phyloP scores from a whole-genome alignment of 2,888 invertebrate species.

The Calameuta pallipes region DNA sequence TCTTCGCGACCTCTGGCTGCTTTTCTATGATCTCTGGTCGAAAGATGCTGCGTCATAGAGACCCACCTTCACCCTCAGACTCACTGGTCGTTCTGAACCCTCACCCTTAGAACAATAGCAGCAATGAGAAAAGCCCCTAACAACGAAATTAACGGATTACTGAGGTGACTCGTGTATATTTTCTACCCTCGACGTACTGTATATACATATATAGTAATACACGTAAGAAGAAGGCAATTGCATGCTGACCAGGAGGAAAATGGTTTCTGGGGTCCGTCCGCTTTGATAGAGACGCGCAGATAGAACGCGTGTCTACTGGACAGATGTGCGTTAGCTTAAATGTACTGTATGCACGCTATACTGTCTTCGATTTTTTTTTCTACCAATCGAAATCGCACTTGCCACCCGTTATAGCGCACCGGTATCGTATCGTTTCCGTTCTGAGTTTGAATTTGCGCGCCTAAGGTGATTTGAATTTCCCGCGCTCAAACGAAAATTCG shows the following conservation, averaged over 20 bases:
- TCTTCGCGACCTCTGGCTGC: neutral
- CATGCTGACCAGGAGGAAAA: constrained; percentile 11
- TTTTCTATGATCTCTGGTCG: neutral
- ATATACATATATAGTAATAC: neutral
- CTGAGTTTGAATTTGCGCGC: neutral
- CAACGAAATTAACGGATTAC: constrained; percentile 12
- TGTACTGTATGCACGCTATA: neutral
- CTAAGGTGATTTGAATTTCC: neutral
- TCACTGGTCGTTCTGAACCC: neutral
- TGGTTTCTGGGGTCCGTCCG: constrained; percentile 1
- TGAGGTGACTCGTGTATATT: neutral
- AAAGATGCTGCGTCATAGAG: neutral
- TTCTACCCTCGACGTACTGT: neutral
- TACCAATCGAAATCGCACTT: neutral
- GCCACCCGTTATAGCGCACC: neutral
- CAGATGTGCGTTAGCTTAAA: neutral
- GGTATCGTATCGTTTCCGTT: neutral
- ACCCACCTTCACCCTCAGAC: neutral
- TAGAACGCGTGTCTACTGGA: constrained; percentile 3
- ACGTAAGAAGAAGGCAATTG: neutral
- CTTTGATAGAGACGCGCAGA: constrained; percentile 14
- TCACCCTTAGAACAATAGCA: constrained; percentile 9
- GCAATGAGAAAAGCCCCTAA: neutral
- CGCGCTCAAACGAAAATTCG: neutral
- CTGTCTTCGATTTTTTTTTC: neutral